Conservation (phyloP, 2,797 vertebrate species). For the Sebastes umbrosus region DNA sequence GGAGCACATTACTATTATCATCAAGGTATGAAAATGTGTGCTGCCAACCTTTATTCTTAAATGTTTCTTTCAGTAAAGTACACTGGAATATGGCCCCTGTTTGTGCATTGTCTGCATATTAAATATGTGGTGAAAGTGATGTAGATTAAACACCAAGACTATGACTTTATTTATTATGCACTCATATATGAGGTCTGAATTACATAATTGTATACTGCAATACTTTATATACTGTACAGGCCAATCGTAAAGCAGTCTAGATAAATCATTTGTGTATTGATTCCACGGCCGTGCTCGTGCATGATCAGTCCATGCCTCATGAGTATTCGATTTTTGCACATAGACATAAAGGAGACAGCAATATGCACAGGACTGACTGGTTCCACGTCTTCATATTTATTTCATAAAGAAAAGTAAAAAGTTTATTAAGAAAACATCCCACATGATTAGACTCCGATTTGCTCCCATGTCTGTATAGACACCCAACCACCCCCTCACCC, state of each 20-base stretch:
- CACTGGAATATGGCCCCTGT: background rate
- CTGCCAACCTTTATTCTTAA: background rate
- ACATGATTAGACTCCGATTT: conserved; percentile 65
- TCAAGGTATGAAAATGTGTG: background rate
- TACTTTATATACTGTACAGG: background rate
- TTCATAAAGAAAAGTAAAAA: conserved; percentile 84
- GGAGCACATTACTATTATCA: background rate
- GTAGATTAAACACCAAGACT: no score
- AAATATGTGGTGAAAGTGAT: background rate
- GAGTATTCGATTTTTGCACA: background rate
- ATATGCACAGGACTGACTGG: conserved; percentile 37
- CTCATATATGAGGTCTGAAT: background rate
- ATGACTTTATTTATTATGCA: background rate
- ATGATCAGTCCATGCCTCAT: background rate
- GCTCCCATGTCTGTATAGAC: conserved; percentile 17
- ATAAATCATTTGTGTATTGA: background rate
- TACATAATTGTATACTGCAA: background rate
- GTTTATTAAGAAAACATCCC: conserved; percentile 77
- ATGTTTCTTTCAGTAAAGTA: background rate
- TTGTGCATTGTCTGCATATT: background rate
- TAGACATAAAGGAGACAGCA: conserved; percentile 26
- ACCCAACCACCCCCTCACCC: background rate
- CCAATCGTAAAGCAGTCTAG: background rate
- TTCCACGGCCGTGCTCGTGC: background rate
- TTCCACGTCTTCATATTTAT: conserved; percentile 80